Conservation (phyloP, 2,797 vertebrate species). For the Phataginus tricuspis region DNA sequence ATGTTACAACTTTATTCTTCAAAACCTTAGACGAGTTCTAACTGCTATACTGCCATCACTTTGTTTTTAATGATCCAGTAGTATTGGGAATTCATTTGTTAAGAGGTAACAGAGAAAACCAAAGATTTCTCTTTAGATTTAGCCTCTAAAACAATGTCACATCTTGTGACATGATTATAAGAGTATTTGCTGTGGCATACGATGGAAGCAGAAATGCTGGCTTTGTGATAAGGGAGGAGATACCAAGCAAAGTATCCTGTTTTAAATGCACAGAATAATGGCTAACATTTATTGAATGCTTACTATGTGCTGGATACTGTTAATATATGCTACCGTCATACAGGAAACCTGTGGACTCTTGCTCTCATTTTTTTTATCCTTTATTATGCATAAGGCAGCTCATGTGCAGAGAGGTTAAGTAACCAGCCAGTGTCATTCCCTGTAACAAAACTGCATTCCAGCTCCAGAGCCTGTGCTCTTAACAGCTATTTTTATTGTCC, state of each 20-base stretch:
- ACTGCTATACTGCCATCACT: not conserved
- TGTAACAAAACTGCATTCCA: not conserved
- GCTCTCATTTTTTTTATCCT: not conserved
- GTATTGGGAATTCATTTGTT: constrained; percentile 35
- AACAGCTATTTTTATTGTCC: not conserved
- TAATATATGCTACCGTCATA: not conserved
- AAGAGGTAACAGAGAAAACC: not conserved
- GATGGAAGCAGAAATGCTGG: not conserved
- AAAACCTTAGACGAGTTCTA: not conserved
- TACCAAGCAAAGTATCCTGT: not conserved
- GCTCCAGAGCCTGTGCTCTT: not conserved
- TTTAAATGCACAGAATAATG: not conserved
- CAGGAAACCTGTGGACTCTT: not conserved
- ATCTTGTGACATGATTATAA: not conserved
- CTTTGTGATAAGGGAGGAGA: not conserved
- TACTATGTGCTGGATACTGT: not conserved
- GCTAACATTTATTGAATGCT: not conserved
- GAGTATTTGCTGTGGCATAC: not conserved
- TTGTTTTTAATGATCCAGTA: not conserved
- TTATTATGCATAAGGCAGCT: not conserved
- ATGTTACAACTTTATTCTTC: not conserved
- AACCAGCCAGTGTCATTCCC: not conserved
- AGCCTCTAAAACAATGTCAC: not conserved
- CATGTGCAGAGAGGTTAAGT: not conserved
- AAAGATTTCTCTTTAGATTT: constrained; percentile 30